Conservation (phyloP, 2,888 invertebrate genomes). For the Limnephilus rhombicus region DNA sequence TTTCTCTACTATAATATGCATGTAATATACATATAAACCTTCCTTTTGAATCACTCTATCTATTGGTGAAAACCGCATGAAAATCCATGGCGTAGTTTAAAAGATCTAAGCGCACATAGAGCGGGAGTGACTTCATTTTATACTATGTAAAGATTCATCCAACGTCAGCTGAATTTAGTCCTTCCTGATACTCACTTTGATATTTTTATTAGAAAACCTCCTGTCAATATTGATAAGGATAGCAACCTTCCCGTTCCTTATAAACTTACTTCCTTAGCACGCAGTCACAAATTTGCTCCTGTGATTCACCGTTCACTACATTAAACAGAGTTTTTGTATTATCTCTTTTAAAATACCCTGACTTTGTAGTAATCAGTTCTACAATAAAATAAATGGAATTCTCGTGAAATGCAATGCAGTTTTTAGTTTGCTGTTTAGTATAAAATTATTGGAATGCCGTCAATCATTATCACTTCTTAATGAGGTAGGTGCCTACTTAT, state of each 20-base stretch:
- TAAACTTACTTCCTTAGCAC: not conserved
- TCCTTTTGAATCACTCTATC: no score
- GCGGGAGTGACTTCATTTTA: no score
- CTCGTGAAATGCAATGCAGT: not conserved
- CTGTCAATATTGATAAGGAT: not conserved
- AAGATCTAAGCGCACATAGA: no score
- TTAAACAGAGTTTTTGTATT: not conserved
- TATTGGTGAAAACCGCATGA: no score
- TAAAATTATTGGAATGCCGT: not conserved
- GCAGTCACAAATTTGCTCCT: not conserved
- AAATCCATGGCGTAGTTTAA: no score
- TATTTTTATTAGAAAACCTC: not conserved
- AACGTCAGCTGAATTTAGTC: no score
- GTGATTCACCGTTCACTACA: not conserved
- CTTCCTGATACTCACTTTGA: no score
- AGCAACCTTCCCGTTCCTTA: not conserved
- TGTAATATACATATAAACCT: no score
- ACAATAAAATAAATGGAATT: not conserved
- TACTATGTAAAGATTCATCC: no score
- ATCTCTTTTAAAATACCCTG: not conserved
- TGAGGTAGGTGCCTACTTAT: no score
- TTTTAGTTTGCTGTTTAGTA: not conserved
- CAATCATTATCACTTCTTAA: not conserved
- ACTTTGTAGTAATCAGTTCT: not conserved
- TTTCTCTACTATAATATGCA: no score